Conservation (phyloP, 2,888 invertebrate genomes). For the Petrolisthes cinctipes region DNA sequence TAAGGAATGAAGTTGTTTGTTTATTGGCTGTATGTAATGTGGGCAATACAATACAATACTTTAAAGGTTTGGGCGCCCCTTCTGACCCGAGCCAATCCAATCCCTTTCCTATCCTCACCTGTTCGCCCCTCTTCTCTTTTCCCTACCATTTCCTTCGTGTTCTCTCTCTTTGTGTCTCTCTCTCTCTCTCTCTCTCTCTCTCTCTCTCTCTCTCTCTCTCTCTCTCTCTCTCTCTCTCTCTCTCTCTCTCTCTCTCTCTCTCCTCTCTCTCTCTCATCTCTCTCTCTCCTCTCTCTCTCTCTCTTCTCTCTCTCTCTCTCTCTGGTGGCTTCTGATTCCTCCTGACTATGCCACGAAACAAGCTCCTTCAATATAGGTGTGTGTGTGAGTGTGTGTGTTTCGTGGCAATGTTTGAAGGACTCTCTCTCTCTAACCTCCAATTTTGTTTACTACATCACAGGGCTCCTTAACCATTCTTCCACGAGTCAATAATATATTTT, state of each 20-base stretch:
- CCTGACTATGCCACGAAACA: no score
- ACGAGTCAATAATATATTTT: no score
- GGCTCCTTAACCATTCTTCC: background rate
- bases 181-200: background rate
- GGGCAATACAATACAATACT: no score
- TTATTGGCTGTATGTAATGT: no score
- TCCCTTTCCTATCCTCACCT: background rate
- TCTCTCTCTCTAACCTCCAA: background rate
- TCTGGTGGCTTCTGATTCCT: no score
- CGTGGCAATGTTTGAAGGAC: no score
- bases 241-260: background rate
- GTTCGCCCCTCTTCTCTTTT: background rate
- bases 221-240: background rate
- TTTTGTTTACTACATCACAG: no score
- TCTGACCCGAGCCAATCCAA: background rate
- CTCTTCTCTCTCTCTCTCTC: background rate
- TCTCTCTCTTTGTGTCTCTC: background rate
- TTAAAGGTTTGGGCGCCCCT: no score
- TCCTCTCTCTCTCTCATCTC: background rate
- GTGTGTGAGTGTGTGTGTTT: no score
- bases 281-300: background rate
- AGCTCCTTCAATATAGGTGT: no score
- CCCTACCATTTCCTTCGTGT: background rate
- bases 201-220: background rate
- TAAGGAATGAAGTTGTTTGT: no score